These are phyloP conservation scores for Halichoeres trimaculatus DNA, from an alignment of 2,113 vertebrate genomes.

Conservation along the genomic window DNA sequence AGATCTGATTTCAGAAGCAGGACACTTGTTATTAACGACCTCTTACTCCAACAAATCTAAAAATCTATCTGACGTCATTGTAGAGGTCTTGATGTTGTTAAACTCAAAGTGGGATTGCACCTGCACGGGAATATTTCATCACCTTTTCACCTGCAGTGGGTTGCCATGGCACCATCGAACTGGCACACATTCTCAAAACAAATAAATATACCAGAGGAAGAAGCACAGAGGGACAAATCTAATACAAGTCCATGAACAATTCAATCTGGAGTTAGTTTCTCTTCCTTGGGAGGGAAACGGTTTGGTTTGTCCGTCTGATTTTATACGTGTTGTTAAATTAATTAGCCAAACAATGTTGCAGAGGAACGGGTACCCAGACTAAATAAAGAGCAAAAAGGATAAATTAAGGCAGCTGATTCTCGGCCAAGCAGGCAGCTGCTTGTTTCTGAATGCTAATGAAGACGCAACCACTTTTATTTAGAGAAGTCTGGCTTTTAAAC, in stretches of 20 bases:
- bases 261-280: constrained; percentile 9
- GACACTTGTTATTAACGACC: no score
- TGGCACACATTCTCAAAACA: constrained; percentile 50
- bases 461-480: not conserved
- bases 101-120: not conserved
- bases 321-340: not conserved
- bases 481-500: not conserved
- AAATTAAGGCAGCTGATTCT: constrained; percentile 1
- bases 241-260: constrained; percentile 6
- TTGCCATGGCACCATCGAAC: constrained; percentile 56
- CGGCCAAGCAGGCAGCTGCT: not conserved
- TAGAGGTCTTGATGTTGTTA: no score
- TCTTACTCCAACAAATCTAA: no score
- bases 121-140: constrained; percentile 43
- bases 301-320: not conserved
- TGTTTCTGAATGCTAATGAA: not conserved
- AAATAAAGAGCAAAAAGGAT: constrained; percentile 6
- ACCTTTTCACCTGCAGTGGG: constrained; percentile 61
- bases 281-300: constrained; percentile 6
- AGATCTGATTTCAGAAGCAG: no score
- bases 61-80: no score
- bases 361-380: not conserved
- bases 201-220: constrained; percentile 65
- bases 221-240: constrained; percentile 22
- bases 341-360: constrained; percentile 8